Evolutionary conservation across 1,140 invertebrate species (phyloP).

Genomic region (Charaxes varanes): DNA sequence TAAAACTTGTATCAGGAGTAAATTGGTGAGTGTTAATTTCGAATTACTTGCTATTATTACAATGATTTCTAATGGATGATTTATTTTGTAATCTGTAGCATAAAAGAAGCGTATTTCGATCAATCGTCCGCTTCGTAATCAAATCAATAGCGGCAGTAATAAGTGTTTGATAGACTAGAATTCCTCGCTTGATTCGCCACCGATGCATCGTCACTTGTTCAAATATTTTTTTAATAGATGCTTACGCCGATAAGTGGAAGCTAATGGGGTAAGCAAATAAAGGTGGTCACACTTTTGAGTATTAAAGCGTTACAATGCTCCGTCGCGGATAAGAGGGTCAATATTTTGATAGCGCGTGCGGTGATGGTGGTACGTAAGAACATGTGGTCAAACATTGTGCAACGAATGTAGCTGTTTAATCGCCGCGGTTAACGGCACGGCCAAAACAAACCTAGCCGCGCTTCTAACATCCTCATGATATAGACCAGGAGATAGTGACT

Average conservation of each 20-base stretch:
- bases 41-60: too few relatives aligned
- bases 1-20: too few relatives aligned
- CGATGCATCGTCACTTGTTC: constrained; percentile 35
- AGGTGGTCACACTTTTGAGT: constrained; percentile 50
- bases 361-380: constrained; percentile 53
- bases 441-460: constrained; percentile 45
- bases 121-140: too few relatives aligned
- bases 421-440: constrained; percentile 39
- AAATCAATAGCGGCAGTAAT: too few relatives aligned
- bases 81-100: too few relatives aligned
- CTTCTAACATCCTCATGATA: constrained; percentile 13
- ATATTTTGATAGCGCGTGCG: constrained; percentile 69
- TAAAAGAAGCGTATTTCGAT: too few relatives aligned
- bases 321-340: constrained; percentile 62
- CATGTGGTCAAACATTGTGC: constrained; percentile 69
- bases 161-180: constrained; percentile 47
- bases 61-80: too few relatives aligned
- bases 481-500: constrained; percentile 4
- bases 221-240: constrained; percentile 61
- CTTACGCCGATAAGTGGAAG: constrained; percentile 50
- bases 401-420: constrained; percentile 50
- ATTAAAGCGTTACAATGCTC: constrained; percentile 51
- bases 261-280: constrained; percentile 64
- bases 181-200: constrained; percentile 36
- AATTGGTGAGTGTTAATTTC: too few relatives aligned